Conservation (phyloP, 1,140 invertebrate genomes). For the Olivierus martensii region DNA sequence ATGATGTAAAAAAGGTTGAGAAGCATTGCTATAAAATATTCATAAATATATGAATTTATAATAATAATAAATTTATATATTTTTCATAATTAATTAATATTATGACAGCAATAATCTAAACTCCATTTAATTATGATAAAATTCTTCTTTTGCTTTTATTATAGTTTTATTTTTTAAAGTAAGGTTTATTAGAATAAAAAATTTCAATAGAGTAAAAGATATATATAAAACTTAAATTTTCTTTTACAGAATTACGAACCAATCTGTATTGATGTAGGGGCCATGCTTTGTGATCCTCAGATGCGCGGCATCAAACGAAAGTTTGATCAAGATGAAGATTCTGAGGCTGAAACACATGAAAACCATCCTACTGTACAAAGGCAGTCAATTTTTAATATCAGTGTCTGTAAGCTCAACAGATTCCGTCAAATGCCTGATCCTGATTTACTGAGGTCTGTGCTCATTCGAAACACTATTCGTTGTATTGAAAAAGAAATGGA, state of each 20-base stretch:
- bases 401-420: constrained; percentile 78
- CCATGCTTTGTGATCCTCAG: constrained; percentile 8
- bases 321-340: constrained; percentile 8
- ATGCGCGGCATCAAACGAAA: constrained; percentile 13
- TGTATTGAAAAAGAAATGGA: constrained; percentile 82
- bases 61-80: too few species aligned
- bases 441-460: constrained; percentile 74
- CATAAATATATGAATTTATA: too few species aligned
- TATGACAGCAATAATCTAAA: too few species aligned
- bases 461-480: constrained; percentile 86
- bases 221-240: too few species aligned
- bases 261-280: constrained; percentile 14
- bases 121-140: too few species aligned
- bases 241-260: neutral
- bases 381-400: constrained; percentile 77
- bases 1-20: too few species aligned
- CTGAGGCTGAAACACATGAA: neutral
- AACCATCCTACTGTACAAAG: constrained; percentile 50
- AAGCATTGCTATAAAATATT: too few species aligned
- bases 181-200: too few species aligned
- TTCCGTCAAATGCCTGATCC: constrained; percentile 78
- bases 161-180: too few species aligned
- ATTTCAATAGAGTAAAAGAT: too few species aligned
- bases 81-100: too few species aligned
- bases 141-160: too few species aligned